Evolutionary conservation across 2,888 invertebrate genomes (phyloP).

Genomic region (Sarcophaga subvicina): DNA sequence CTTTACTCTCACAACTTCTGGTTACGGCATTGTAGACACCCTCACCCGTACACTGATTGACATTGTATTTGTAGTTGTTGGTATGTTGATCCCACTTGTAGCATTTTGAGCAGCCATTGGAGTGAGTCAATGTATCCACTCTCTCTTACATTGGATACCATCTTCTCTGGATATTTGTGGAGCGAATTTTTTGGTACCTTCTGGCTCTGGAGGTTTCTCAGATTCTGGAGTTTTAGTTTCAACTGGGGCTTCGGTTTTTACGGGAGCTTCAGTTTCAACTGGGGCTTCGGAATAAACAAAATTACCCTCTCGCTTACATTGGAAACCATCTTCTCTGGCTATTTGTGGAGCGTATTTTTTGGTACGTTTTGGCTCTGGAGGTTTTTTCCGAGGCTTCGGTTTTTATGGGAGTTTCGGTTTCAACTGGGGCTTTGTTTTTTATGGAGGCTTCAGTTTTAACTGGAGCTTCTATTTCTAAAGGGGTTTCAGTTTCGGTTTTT

Average conservation of each 20-base stretch:
- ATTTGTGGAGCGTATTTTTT: background rate
- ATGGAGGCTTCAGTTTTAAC: background rate
- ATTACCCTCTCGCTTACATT: slow-evolving; percentile 62
- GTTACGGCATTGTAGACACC: slow-evolving; percentile 53
- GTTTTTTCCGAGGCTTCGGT: background rate
- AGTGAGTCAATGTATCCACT: slow-evolving; percentile 66
- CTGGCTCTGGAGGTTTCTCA: background rate
- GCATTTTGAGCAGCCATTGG: slow-evolving; percentile 69
- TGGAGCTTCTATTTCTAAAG: background rate
- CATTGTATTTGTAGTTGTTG: slow-evolving; percentile 42
- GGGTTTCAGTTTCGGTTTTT: background rate
- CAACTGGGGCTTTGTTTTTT: background rate
- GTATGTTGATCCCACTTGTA: slow-evolving; percentile 53
- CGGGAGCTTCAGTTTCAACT: too few relatives aligned
- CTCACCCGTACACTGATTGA: slow-evolving; percentile 61
- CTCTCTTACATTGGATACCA: slow-evolving; percentile 62
- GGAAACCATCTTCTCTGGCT: slow-evolving; percentile 35
- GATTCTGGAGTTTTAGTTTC: background rate
- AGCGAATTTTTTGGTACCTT: background rate
- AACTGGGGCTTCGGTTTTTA: background rate
- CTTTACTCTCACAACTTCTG: slow-evolving; percentile 51
- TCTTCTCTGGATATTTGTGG: background rate
- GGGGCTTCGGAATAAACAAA: slow-evolving; percentile 30
- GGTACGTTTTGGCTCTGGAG: background rate
- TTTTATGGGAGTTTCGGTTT: background rate